phyloP scores from a whole-genome alignment of 2,113 vertebrate genomes.

The Octodon degus region DNA sequence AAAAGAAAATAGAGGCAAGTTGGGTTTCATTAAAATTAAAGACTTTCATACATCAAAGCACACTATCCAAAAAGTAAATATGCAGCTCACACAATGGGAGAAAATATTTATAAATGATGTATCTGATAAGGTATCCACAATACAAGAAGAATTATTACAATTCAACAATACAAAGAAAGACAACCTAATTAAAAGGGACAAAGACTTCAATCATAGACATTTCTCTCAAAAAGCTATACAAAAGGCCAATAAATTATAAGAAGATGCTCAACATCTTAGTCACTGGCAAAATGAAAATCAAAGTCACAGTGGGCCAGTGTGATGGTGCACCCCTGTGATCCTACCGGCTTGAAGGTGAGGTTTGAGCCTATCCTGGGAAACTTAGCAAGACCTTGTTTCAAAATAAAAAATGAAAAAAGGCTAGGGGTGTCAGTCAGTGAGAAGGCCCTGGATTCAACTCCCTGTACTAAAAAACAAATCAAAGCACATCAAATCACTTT shows the following conservation, averaged over 20 bases:
- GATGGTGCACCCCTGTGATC: no score
- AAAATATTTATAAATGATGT: not conserved
- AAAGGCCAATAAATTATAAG: not conserved
- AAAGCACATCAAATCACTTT: not conserved
- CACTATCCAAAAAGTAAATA: not conserved
- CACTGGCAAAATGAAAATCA: not conserved
- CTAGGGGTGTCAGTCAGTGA: not conserved
- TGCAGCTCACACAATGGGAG: not conserved
- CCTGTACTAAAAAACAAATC: not conserved
- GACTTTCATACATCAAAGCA: not conserved
- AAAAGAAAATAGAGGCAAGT: not conserved
- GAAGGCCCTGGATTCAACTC: not conserved
- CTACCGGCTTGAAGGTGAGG: not conserved
- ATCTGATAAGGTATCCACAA: not conserved
- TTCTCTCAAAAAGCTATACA: not conserved
- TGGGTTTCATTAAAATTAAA: not conserved
- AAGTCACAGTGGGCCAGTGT: not conserved
- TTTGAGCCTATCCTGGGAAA: not conserved
- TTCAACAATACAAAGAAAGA: not conserved
- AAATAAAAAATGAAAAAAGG: not conserved
- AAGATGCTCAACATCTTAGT: not conserved
- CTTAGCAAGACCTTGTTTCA: not conserved
- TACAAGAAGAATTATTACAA: not conserved
- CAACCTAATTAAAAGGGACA: not conserved
- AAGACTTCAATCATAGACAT: not conserved